phyloP scores from a whole-genome alignment of 2,113 vertebrate genomes.

The Orthonyx spaldingii region DNA sequence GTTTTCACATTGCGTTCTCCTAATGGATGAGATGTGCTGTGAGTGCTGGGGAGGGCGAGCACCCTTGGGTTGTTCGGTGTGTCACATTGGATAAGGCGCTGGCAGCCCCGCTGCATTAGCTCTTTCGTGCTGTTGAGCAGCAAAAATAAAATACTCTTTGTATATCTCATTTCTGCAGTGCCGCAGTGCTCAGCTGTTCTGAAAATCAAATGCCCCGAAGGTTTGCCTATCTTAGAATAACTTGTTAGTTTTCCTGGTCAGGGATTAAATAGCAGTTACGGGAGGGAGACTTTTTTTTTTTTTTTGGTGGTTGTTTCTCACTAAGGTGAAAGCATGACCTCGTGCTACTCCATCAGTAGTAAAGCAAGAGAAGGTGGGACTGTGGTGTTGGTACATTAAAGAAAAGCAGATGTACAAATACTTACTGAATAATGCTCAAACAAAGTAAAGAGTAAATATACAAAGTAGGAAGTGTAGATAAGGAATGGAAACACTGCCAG shows the following conservation, averaged over 20 bases:
- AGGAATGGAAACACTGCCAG: neutral
- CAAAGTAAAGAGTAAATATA: neutral
- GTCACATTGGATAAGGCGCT: slow-evolving; percentile 43
- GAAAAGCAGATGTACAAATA: neutral
- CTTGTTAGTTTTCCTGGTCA: neutral
- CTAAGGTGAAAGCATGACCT: neutral
- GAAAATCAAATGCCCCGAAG: slow-evolving; percentile 16
- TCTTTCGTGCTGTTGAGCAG: slow-evolving; percentile 18
- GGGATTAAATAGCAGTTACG: slow-evolving; percentile 46
- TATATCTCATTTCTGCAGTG: neutral
- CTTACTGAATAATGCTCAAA: neutral
- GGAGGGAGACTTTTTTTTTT: neutral
- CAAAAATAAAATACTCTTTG: neutral
- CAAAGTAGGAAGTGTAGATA: neutral
- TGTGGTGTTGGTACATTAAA: neutral
- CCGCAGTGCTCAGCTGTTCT: neutral
- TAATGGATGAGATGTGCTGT: slow-evolving; percentile 24
- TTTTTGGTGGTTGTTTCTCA: neutral
- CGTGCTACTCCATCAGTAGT: neutral
- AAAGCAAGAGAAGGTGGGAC: neutral
- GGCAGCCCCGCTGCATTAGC: slow-evolving; percentile 25
- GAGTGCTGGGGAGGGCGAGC: slow-evolving; percentile 30
- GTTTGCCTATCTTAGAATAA: neutral
- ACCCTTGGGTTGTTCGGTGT: slow-evolving; percentile 35
- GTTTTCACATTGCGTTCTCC: slow-evolving; percentile 5